A percentile compares a stretch with the other conserved stretches of the same genome.
Evolutionary conservation across 2,113 vertebrate genomes (phyloP).

Genomic region (Rafetus swinhoei): DNA sequence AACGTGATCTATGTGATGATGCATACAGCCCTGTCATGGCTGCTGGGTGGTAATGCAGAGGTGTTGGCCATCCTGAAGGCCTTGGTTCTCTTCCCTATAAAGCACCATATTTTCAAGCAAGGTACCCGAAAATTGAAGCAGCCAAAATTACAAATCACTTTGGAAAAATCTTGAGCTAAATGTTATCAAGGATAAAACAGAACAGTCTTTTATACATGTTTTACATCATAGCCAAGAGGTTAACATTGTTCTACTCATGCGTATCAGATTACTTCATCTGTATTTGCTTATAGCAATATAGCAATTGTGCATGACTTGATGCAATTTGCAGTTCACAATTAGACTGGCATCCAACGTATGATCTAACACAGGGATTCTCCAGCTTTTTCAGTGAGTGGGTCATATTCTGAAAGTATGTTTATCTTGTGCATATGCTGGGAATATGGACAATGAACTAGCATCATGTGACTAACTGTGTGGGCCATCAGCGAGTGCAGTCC

Average conservation of each 20-base stretch:
- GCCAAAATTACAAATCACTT: not conserved
- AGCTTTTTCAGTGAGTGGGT: not conserved
- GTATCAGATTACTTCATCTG: not conserved
- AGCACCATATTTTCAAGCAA: not conserved
- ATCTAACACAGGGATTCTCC: not conserved
- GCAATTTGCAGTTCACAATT: not conserved
- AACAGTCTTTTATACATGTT: not conserved
- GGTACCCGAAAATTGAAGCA: not conserved
- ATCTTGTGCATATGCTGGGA: not conserved
- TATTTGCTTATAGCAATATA: not conserved
- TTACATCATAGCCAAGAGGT: not conserved
- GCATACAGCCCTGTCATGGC: too few species aligned
- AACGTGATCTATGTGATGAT: too few species aligned
- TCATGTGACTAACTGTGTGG: rapidly evolving
- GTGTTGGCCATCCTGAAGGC: too few species aligned
- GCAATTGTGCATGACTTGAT: not conserved
- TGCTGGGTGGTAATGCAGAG: too few species aligned
- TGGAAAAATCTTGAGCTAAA: not conserved
- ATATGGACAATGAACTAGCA: not conserved
- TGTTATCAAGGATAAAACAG: not conserved
- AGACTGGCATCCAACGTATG: not conserved
- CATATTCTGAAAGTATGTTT: not conserved
- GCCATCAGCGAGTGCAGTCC: not conserved
- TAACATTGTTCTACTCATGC: not conserved
- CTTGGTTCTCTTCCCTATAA: too few species aligned